phyloP scores from a whole-genome alignment of 2,113 vertebrate species.

The Gymnarchus niloticus region DNA sequence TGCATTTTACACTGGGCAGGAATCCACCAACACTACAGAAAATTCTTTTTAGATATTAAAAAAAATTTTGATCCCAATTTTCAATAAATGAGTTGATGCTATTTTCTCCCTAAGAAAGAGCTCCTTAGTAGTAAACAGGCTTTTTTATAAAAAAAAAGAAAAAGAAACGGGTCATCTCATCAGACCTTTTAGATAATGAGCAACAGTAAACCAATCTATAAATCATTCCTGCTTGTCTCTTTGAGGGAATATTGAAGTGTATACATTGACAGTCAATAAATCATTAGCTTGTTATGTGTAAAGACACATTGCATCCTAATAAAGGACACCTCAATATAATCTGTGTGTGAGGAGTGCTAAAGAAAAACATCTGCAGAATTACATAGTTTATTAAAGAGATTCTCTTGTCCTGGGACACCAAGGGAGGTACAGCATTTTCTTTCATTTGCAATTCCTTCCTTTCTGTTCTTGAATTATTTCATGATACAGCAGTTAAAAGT shows the following conservation, averaged over 20 bases:
- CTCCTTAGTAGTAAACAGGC: not conserved
- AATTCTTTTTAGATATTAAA: not conserved
- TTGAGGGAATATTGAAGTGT: conserved; percentile 35
- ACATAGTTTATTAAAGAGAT: not conserved
- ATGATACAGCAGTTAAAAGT: not conserved
- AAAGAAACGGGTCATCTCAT: not conserved
- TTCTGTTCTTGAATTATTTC: not conserved
- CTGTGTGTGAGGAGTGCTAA: not conserved
- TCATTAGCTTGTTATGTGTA: conserved; percentile 48
- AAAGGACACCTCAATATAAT: conserved; percentile 2
- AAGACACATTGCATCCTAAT: conserved; percentile 32
- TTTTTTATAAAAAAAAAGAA: not conserved
- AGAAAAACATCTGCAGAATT: not conserved
- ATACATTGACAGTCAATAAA: conserved; percentile 59
- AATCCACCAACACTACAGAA: not conserved
- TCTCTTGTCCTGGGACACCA: not conserved
- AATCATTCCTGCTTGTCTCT: conserved; percentile 1
- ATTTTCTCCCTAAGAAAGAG: not conserved
- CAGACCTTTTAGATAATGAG: conserved; percentile 35
- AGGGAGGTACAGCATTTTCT: not conserved
- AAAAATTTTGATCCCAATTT: not conserved
- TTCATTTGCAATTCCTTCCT: not conserved
- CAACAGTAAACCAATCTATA: conserved; percentile 39
- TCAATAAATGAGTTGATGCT: not conserved
- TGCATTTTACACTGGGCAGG: not conserved